phyloP scores from a whole-genome alignment of 2,797 vertebrate species.

The Enteromius afrohamiltoni region DNA sequence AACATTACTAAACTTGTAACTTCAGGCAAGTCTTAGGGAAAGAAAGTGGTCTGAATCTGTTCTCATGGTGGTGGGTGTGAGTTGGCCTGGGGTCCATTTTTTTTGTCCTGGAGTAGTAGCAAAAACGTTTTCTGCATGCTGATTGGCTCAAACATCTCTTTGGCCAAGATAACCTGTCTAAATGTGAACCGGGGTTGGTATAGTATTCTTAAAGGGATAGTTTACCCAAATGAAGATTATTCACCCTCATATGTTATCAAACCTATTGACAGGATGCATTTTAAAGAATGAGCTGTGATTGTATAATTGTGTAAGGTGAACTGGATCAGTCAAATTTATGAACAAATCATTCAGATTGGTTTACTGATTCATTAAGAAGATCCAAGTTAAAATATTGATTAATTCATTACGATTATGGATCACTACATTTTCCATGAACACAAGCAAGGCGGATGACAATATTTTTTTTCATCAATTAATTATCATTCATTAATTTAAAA shows the following conservation, averaged over 20 bases:
- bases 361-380: background rate
- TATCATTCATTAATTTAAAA: background rate
- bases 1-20: constrained; percentile 66
- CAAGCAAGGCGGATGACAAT: background rate
- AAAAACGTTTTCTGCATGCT: constrained; percentile 79
- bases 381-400: background rate
- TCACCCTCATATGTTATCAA: background rate
- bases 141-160: constrained; percentile 66
- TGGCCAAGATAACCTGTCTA: constrained; percentile 17
- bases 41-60: constrained; percentile 69
- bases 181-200: constrained; percentile 59
- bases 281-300: background rate
- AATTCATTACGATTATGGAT: background rate
- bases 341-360: background rate
- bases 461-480: background rate
- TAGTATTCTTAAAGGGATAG: constrained; percentile 5
- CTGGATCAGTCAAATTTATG: background rate
- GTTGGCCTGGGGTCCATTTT: constrained; percentile 71
- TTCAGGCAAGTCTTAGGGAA: constrained; percentile 64
- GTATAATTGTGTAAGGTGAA: background rate
- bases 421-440: background rate
- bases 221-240: background rate
- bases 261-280: background rate
- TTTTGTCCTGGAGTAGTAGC: constrained; percentile 74
- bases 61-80: constrained; percentile 81